Evolutionary conservation across 2,888 invertebrate species (phyloP).

Genomic region (Vesta saturnalis): DNA sequence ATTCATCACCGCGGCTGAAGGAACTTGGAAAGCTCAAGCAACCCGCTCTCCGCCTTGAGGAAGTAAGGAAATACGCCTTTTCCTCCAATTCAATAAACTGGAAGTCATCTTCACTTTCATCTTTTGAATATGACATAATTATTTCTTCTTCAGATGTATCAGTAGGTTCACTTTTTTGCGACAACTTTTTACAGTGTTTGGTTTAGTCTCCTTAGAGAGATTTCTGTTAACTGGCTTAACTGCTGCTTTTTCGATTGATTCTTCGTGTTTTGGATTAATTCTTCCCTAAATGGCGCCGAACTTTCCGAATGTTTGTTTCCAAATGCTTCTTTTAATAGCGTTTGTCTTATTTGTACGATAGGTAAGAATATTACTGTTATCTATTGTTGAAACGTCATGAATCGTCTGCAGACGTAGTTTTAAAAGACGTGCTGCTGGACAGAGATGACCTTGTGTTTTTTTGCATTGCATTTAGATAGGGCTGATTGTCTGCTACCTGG

Average conservation of each 20-base stretch:
- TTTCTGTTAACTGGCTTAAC: not conserved
- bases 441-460: too few species aligned
- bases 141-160: constrained; percentile 6
- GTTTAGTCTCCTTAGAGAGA: not conserved
- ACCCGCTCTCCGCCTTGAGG: too few species aligned
- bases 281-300: not conserved
- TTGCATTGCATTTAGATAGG: too few species aligned
- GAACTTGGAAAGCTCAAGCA: too few species aligned
- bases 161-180: not conserved
- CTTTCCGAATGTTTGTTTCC: constrained; percentile 7
- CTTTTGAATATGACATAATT: not conserved
- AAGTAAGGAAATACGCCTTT: too few species aligned
- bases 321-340: not conserved
- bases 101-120: not conserved
- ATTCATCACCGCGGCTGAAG: too few species aligned
- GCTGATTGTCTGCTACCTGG: too few species aligned
- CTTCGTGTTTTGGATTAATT: constrained; percentile 3
- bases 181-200: not conserved
- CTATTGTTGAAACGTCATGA: not conserved
- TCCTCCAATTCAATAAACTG: constrained; percentile 9
- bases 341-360: not conserved
- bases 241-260: constrained; percentile 1
- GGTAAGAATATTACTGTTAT: not conserved
- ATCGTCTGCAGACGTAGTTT: not conserved
- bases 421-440: not conserved